Conservation (phyloP, 92 coral and sea anemone genomes). For the Porites rus region DNA sequence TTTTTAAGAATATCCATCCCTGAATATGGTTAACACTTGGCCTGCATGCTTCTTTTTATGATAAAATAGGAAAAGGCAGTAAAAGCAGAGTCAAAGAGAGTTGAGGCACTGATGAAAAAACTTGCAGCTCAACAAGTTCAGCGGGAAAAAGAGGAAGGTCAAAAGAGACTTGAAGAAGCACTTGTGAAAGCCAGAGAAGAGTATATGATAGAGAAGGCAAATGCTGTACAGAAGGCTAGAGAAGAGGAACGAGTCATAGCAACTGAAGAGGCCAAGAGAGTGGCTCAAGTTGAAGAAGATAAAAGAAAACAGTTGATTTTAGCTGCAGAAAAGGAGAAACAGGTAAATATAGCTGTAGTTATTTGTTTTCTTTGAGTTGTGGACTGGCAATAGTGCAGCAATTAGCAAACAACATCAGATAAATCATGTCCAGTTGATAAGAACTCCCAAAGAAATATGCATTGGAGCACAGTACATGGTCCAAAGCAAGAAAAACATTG, state of each 20-base stretch:
- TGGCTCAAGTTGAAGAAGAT: slow-evolving; percentile 79
- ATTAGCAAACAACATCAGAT: no score
- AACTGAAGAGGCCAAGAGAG: slow-evolving; percentile 68
- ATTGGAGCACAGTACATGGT: no score
- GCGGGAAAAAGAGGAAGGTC: slow-evolving; percentile 87
- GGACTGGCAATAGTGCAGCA: no score
- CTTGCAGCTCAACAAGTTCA: slow-evolving; percentile 95
- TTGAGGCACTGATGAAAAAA: slow-evolving; percentile 97
- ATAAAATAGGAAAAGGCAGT: slow-evolving; percentile 90
- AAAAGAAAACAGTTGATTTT: slow-evolving; percentile 79
- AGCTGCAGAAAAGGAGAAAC: slow-evolving; percentile 95
- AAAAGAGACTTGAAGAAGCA: slow-evolving; percentile 81
- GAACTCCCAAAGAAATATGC: no score
- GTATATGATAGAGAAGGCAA: slow-evolving; percentile 79
- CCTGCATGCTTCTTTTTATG: background rate
- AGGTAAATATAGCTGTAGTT: slow-evolving; percentile 45
- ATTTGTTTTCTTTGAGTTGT: no score
- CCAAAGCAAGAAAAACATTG: no score
- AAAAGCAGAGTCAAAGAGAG: slow-evolving; percentile 93
- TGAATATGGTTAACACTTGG: background rate
- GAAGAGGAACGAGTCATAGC: slow-evolving; percentile 70
- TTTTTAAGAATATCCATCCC: no score
- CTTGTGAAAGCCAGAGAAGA: slow-evolving; percentile 77
- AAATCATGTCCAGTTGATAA: no score
- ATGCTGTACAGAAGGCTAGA: slow-evolving; percentile 65